Evolutionary conservation across 2,888 invertebrate genomes (phyloP).

Genomic region (Schizaphis graminum): DNA sequence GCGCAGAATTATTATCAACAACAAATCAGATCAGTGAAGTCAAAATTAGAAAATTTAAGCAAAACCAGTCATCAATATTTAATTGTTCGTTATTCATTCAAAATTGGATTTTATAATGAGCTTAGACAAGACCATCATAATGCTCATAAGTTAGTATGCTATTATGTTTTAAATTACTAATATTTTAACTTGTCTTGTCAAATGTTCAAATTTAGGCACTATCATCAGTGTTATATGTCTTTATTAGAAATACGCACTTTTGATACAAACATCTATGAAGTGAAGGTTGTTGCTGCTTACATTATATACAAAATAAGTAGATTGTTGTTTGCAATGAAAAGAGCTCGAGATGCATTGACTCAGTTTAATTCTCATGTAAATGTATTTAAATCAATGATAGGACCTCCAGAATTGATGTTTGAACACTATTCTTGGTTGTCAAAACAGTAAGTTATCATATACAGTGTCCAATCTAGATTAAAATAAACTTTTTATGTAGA

Average conservation of each 20-base stretch:
- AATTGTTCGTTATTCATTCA: slow-evolving; percentile 96
- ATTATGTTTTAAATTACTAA: not conserved
- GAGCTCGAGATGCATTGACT: slow-evolving; percentile 93
- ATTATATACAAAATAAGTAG: slow-evolving; percentile 96
- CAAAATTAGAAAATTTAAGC: slow-evolving; percentile 90
- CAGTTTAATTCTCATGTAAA: slow-evolving; percentile 95
- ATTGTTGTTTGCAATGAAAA: slow-evolving; percentile 88
- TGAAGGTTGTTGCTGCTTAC: slow-evolving; percentile 94
- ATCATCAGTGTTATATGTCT: slow-evolving; percentile 90
- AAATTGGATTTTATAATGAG: slow-evolving; percentile 95
- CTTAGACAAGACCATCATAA: slow-evolving; percentile 89
- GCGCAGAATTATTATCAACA: slow-evolving; percentile 93
- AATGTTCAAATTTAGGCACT: slow-evolving; percentile 76
- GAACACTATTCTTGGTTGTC: slow-evolving; percentile 97
- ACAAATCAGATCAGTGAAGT: slow-evolving; percentile 87
- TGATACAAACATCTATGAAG: slow-evolving; percentile 92
- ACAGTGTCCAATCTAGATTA: not conserved
- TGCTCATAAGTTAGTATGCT: slow-evolving; percentile 74
- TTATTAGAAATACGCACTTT: slow-evolving; percentile 89
- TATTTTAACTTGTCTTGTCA: slow-evolving; percentile 12
- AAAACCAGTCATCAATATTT: slow-evolving; percentile 92
- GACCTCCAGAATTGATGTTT: slow-evolving; percentile 81
- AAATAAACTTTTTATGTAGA: slow-evolving; percentile 70
- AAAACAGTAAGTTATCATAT: slow-evolving; percentile 81
- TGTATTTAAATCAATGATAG: slow-evolving; percentile 84